phyloP scores from a whole-genome alignment of 1,140 invertebrate species.

The Vanessa atalanta region DNA sequence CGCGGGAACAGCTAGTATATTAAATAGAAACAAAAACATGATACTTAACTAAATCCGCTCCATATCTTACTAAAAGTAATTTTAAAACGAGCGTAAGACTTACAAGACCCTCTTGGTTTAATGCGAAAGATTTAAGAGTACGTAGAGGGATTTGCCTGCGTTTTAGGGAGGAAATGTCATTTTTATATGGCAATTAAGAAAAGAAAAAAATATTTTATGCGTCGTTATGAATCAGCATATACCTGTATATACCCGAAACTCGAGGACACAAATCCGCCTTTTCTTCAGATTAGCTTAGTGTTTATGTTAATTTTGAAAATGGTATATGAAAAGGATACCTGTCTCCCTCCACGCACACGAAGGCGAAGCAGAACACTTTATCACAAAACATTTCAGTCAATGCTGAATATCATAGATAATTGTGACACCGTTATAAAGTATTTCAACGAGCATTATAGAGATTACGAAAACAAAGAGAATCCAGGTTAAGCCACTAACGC shows the following conservation, averaged over 20 bases:
- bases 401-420: background rate
- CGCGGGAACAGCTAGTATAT: background rate
- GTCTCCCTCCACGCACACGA: too few relatives aligned
- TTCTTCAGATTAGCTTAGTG: too few relatives aligned
- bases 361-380: background rate
- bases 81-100: slow-evolving; percentile 36
- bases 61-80: slow-evolving; percentile 29
- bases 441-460: background rate
- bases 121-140: slow-evolving; percentile 35
- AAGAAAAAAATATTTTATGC: too few relatives aligned
- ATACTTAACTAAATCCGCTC: slow-evolving; percentile 23
- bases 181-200: slow-evolving; percentile 33
- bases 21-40: slow-evolving; percentile 14
- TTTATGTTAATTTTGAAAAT: too few relatives aligned
- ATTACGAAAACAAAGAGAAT: background rate
- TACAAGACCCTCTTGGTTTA: slow-evolving; percentile 29
- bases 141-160: slow-evolving; percentile 18
- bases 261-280: too few relatives aligned
- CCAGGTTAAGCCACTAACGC: background rate
- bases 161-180: slow-evolving; percentile 22
- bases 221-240: too few relatives aligned
- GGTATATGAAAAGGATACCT: too few relatives aligned
- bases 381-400: background rate
- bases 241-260: too few relatives aligned
- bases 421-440: background rate